Percentiles rank a stretch among this genome's conserved stretches.
Evolutionary conservation across 2,113 vertebrate species (phyloP).

Genomic region (Corvus cornix): DNA sequence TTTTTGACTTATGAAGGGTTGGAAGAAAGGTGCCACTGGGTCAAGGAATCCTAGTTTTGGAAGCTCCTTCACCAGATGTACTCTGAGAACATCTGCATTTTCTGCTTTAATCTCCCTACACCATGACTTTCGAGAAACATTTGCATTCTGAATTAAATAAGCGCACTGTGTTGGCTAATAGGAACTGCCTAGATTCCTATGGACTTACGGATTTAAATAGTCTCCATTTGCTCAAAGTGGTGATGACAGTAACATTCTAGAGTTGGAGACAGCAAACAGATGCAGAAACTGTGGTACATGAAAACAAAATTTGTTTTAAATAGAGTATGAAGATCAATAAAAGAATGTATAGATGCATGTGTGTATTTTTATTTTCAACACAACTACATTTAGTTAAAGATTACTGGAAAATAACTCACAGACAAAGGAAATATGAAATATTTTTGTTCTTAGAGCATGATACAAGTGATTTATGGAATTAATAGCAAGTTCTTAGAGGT

Average conservation of each 20-base stretch:
- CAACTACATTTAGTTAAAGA: constrained; percentile 21
- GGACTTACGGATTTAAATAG: not conserved
- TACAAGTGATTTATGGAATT: not conserved
- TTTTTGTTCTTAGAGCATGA: not conserved
- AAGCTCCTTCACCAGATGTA: not conserved
- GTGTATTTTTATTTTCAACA: not conserved
- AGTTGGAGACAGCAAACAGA: not conserved
- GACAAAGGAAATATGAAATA: not conserved
- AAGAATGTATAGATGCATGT: not conserved
- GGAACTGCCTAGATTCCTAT: not conserved
- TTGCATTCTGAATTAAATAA: not conserved
- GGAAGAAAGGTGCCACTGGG: not conserved
- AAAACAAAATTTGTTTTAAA: not conserved
- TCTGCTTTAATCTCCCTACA: not conserved
- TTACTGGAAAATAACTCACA: not conserved
- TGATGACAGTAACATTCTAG: not conserved
- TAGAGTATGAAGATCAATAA: not conserved
- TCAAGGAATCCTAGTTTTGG: not conserved
- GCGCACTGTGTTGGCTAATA: not conserved
- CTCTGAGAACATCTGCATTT: not conserved
- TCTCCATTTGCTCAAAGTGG: not conserved
- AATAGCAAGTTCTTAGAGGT: not conserved
- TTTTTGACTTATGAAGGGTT: not conserved
- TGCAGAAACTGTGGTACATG: not conserved
- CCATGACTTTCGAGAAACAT: fast-evolving